phyloP scores from a whole-genome alignment of 2,888 invertebrate genomes.

The Beris morrisii region DNA sequence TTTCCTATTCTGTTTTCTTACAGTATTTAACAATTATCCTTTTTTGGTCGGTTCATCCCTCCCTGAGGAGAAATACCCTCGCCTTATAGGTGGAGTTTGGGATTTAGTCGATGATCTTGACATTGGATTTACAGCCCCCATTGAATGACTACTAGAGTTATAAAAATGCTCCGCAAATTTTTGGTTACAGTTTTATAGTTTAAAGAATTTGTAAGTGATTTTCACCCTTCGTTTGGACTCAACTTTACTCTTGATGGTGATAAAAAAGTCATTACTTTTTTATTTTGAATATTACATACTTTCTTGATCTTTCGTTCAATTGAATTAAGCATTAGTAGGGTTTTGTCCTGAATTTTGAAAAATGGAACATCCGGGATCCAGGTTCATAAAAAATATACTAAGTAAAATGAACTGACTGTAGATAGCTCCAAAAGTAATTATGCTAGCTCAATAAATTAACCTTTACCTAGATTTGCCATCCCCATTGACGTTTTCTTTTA shows the following conservation, averaged over 20 bases:
- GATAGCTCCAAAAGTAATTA: too few relatives aligned
- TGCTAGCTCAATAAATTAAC: too few relatives aligned
- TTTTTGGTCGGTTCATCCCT: constrained; percentile 32
- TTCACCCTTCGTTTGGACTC: neutral
- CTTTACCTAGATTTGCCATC: too few relatives aligned
- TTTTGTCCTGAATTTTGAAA: too few relatives aligned
- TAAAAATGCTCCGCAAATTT: constrained; percentile 37
- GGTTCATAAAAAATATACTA: too few relatives aligned
- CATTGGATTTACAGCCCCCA: constrained; percentile 29
- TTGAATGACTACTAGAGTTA: constrained; percentile 19
- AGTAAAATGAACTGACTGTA: too few relatives aligned
- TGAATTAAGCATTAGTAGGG: too few relatives aligned
- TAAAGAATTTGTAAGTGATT: constrained; percentile 38
- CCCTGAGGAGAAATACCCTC: constrained; percentile 21
- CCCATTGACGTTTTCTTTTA: too few relatives aligned
- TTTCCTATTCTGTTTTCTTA: constrained; percentile 28
- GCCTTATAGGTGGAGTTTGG: constrained; percentile 22
- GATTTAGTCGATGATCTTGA: constrained; percentile 32
- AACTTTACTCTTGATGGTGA: neutral
- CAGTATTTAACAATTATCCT: constrained; percentile 40
- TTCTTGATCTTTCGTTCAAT: too few relatives aligned
- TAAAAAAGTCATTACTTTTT: neutral
- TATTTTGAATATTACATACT: neutral
- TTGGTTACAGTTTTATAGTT: constrained; percentile 39
- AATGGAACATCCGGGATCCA: too few relatives aligned